Percentiles rank a stretch among this genome's conserved stretches.
Evolutionary conservation across 2,888 invertebrate species (phyloP).

Genomic region (Patella ulyssiponensis): DNA sequence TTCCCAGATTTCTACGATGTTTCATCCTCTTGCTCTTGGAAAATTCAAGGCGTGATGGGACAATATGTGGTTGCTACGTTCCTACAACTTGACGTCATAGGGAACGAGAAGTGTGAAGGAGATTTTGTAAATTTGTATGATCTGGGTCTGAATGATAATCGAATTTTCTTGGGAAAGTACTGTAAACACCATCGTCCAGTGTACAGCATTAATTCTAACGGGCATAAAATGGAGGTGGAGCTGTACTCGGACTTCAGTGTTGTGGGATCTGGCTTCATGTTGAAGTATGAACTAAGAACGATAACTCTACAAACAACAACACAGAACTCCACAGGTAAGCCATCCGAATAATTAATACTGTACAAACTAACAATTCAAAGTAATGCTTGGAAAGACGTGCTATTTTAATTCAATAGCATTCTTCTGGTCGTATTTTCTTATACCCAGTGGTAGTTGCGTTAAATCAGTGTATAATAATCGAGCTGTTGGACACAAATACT

Average conservation of each 20-base stretch:
- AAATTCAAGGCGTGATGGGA: slow-evolving; percentile 12
- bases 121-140: slow-evolving; percentile 19
- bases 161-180: slow-evolving; percentile 5
- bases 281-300: slow-evolving; percentile 13
- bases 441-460: too few species aligned
- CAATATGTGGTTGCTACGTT: slow-evolving; percentile 22
- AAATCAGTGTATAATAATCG: too few species aligned
- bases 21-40: slow-evolving; percentile 16
- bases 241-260: slow-evolving; percentile 18
- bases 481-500: too few species aligned
- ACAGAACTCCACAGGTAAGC: slow-evolving; percentile 4
- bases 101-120: slow-evolving; percentile 15
- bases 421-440: too few species aligned
- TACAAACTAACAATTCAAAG: too few species aligned
- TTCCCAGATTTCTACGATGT: slow-evolving; percentile 18
- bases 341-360: background rate
- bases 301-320: background rate
- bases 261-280: slow-evolving; percentile 8
- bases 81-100: slow-evolving; percentile 15
- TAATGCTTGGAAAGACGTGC: too few species aligned
- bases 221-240: slow-evolving; percentile 18
- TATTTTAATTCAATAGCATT: too few species aligned
- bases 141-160: background rate
- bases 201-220: slow-evolving; percentile 8
- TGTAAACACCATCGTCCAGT: slow-evolving; percentile 14